These are phyloP conservation scores for Hylaeus anthracinus DNA, from an alignment of 1,140 invertebrate species.

Conservation along the genomic window DNA sequence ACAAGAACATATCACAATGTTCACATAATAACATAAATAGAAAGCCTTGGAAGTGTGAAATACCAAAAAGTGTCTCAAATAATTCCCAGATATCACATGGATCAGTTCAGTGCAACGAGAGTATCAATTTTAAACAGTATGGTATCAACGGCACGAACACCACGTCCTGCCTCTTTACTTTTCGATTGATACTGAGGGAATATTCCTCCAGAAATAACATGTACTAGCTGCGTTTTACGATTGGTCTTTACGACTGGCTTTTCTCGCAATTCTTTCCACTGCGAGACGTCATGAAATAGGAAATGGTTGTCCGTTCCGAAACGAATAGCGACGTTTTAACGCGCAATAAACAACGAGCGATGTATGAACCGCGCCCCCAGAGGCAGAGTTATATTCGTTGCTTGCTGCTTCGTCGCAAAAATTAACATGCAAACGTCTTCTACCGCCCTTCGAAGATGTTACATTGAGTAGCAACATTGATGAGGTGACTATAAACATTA, in stretches of 20 bases:
- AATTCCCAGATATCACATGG: too few species aligned
- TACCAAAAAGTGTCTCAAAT: too few species aligned
- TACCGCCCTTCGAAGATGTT: too few species aligned
- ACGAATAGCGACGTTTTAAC: neutral
- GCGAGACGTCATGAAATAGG: neutral
- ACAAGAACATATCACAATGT: too few species aligned
- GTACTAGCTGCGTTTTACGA: neutral
- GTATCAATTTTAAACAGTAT: too few species aligned
- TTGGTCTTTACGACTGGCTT: conserved; percentile 5
- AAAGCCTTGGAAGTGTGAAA: too few species aligned
- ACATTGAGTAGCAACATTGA: too few species aligned
- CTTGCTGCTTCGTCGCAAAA: neutral
- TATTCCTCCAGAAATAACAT: neutral
- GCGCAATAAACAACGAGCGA: neutral
- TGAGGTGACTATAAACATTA: too few species aligned
- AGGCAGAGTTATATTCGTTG: neutral
- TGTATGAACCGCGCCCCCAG: neutral
- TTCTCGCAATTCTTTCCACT: neutral
- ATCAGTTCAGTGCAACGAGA: too few species aligned
- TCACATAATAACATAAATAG: too few species aligned
- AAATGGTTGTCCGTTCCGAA: neutral
- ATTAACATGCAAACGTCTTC: neutral
- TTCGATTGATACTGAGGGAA: neutral
- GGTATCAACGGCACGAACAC: too few species aligned
- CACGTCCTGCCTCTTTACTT: too few species aligned